A percentile compares a stretch with the other conserved stretches of the same genome.
phyloP scores from a whole-genome alignment of 2,888 invertebrate genomes.

The Diadegma fenestrale region DNA sequence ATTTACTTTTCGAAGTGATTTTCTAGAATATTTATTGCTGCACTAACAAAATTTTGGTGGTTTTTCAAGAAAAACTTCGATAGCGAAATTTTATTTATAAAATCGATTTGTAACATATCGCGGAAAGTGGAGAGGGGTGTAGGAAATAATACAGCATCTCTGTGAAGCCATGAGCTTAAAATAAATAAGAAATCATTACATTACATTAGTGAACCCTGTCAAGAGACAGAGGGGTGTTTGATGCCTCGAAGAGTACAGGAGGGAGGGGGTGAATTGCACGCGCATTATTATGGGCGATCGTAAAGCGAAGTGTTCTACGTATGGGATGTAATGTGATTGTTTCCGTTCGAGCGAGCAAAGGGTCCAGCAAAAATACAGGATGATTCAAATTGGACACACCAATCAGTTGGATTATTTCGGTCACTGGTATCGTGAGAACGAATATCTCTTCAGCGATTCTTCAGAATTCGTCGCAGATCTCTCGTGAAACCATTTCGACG shows the following conservation, averaged over 20 bases:
- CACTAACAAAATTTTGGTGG: no score
- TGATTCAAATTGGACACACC: conserved; percentile 26
- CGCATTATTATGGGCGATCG: conserved; percentile 58
- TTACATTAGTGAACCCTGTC: conserved; percentile 74
- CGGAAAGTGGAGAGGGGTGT: neutral
- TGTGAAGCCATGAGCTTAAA: conserved; percentile 70
- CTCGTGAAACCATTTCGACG: neutral
- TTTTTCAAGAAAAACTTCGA: no score
- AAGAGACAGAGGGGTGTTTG: conserved; percentile 63
- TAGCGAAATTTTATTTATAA: neutral
- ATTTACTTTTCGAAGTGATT: no score
- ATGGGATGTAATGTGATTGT: conserved; percentile 84
- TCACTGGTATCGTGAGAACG: neutral
- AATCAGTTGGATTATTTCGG: neutral
- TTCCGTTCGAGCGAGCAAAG: conserved; percentile 80
- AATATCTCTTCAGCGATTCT: neutral
- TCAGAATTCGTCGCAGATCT: neutral
- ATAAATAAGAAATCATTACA: conserved; percentile 80
- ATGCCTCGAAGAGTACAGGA: conserved; percentile 38
- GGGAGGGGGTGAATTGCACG: conserved; percentile 44
- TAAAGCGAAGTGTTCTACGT: conserved; percentile 71
- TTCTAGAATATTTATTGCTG: no score
- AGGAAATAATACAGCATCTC: conserved; percentile 30
- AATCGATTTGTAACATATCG: neutral
- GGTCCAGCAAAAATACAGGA: conserved; percentile 43